Percentiles rank a stretch among this genome's conserved stretches.
Conservation (phyloP, 2,113 vertebrate genomes). For the Salvelinus fontinalis region DNA sequence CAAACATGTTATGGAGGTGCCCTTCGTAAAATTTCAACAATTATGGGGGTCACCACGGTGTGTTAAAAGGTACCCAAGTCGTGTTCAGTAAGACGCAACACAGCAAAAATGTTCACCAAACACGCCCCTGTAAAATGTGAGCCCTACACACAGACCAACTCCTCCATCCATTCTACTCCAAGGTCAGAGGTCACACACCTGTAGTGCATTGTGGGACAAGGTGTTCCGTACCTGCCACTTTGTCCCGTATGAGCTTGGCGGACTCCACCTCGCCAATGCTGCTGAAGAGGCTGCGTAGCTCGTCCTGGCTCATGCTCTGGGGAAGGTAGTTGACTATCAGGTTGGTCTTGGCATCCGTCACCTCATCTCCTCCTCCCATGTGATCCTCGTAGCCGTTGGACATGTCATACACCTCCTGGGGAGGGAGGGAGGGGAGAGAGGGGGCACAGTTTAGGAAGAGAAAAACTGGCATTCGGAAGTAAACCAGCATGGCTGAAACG, state of each 20-base stretch:
- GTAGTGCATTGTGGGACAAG: neutral
- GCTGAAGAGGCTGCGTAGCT: constrained; percentile 94
- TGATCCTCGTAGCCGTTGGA: constrained; percentile 99
- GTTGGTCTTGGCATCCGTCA: constrained; percentile 93
- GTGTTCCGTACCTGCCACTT: constrained; percentile 88
- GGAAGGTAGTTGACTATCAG: constrained; percentile 98
- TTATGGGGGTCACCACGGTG: neutral
- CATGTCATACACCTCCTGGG: constrained; percentile 88
- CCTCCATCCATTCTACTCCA: constrained; percentile 1
- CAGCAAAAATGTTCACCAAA: neutral
- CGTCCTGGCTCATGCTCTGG: constrained; percentile 98
- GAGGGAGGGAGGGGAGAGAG: constrained; percentile 27
- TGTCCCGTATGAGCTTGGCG: constrained; percentile 97
- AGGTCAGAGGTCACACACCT: neutral
- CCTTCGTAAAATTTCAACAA: neutral
- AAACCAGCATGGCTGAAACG: too few relatives aligned
- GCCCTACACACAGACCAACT: neutral
- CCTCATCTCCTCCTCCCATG: constrained; percentile 90
- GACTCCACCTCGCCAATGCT: constrained; percentile 97
- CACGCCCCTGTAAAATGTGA: neutral
- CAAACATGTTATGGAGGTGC: neutral
- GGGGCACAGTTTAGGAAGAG: too few relatives aligned
- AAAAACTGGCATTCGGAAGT: too few relatives aligned
- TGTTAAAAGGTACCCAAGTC: neutral
- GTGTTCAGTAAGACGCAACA: too few relatives aligned